phyloP scores from a whole-genome alignment of 2,797 vertebrate species.

The Rhadinocentrus ornatus region DNA sequence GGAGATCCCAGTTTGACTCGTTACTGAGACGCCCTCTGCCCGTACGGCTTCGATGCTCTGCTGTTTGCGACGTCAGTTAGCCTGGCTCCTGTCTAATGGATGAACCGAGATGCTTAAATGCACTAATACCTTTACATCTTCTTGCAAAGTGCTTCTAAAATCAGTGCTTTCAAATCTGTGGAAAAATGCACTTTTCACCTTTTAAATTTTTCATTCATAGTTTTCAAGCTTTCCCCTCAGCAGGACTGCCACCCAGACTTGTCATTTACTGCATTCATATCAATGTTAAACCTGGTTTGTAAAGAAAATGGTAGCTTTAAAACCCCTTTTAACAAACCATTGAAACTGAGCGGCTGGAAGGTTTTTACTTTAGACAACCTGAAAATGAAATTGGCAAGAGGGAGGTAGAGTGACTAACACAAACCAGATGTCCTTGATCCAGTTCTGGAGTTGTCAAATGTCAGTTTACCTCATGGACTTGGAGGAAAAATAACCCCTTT shows the following conservation, averaged over 20 bases:
- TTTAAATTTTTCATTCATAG: too few relatives aligned
- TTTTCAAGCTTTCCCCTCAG: too few relatives aligned
- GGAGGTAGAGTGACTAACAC: constrained; percentile 21
- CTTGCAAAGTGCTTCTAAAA: constrained; percentile 50
- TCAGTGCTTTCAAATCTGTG: constrained; percentile 13
- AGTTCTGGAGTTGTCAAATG: constrained; percentile 52
- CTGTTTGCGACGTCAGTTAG: too few relatives aligned
- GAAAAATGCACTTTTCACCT: constrained; percentile 23
- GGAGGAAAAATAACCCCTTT: constrained; percentile 20
- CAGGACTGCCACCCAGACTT: too few relatives aligned
- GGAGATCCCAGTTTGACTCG: too few relatives aligned
- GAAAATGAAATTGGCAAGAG: constrained; percentile 23
- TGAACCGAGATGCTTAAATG: constrained; percentile 24
- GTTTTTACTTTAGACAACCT: constrained; percentile 17
- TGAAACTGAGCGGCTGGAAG: constrained; percentile 8
- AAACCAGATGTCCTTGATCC: constrained; percentile 66
- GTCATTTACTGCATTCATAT: too few relatives aligned
- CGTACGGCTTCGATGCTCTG: constrained; percentile 28
- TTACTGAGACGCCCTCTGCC: constrained; percentile 2
- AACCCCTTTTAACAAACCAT: constrained; percentile 11
- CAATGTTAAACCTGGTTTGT: too few relatives aligned
- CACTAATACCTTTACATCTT: constrained; percentile 12
- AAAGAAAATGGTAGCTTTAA: too few relatives aligned
- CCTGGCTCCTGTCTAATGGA: constrained; percentile 38
- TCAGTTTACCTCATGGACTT: constrained; percentile 59